These are phyloP conservation scores for Eulithis prunata DNA, from an alignment of 2,888 invertebrate species.

Conservation along the genomic window DNA sequence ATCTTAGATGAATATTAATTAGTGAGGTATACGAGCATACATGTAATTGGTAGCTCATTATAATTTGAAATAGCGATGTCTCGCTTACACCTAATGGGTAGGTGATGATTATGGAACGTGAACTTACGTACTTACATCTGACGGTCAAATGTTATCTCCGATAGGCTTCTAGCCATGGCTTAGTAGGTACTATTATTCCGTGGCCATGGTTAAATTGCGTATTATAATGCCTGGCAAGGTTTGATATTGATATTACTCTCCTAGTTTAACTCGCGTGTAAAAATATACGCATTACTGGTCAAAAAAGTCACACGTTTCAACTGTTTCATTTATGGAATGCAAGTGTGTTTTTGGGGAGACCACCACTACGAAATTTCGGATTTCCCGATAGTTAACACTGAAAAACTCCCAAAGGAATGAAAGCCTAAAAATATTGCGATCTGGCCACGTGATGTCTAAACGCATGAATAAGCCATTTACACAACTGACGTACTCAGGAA, in stretches of 20 bases:
- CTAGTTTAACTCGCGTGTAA: constrained; percentile 15
- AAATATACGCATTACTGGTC: not conserved
- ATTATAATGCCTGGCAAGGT: constrained; percentile 20
- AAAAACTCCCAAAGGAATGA: constrained; percentile 9
- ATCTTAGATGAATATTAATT: constrained; percentile 20
- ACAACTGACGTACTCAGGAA: constrained; percentile 39
- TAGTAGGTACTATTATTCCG: constrained; percentile 18
- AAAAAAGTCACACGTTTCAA: too few species aligned
- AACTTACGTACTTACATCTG: constrained; percentile 36
- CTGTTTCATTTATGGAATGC: too few species aligned
- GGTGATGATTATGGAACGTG: constrained; percentile 35
- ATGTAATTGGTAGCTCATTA: constrained; percentile 14
- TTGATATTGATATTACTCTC: constrained; percentile 21
- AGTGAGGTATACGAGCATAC: not conserved
- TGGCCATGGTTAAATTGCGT: constrained; percentile 33
- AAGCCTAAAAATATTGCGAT: constrained; percentile 31
- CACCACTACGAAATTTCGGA: not conserved
- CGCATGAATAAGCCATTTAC: constrained; percentile 53
- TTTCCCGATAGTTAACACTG: not conserved
- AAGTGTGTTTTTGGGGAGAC: too few species aligned
- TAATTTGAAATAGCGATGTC: constrained; percentile 46
- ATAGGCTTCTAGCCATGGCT: constrained; percentile 22
- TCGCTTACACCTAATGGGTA: constrained; percentile 35
- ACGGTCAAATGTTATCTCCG: constrained; percentile 52
- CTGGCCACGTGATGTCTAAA: constrained; percentile 43